Evolutionary conservation across 2,113 vertebrate genomes (phyloP).

Genomic region (Leucoraja erinaceus): DNA sequence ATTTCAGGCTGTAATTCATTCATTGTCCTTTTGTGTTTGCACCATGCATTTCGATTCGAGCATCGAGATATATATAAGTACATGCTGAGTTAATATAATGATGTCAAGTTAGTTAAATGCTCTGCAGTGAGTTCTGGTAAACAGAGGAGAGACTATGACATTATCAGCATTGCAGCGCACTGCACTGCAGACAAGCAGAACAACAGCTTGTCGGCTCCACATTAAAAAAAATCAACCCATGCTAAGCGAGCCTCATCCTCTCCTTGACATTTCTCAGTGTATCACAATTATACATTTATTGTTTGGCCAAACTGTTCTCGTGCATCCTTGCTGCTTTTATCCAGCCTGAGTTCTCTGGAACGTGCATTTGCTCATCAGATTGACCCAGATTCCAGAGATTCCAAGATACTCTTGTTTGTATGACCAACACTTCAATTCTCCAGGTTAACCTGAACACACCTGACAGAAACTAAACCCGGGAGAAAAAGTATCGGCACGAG

Average conservation of each 20-base stretch:
- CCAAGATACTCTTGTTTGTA: not conserved
- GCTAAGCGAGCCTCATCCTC: not conserved
- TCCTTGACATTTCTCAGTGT: not conserved
- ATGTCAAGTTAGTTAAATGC: conserved; percentile 22
- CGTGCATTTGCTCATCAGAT: not conserved
- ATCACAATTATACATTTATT: not conserved
- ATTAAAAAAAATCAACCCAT: not conserved
- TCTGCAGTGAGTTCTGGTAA: conserved; percentile 34
- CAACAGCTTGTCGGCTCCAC: conserved; percentile 66
- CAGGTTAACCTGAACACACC: not conserved
- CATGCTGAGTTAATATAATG: not conserved
- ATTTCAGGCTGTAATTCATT: not conserved
- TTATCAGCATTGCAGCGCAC: conserved; percentile 69
- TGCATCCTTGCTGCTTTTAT: not conserved
- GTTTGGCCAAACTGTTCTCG: not conserved
- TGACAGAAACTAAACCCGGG: not conserved
- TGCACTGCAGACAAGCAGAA: conserved; percentile 69
- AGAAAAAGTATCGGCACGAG: not conserved
- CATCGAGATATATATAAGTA: not conserved
- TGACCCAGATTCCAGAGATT: not conserved
- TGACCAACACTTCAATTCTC: not conserved
- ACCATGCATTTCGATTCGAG: not conserved
- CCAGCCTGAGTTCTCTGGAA: not conserved
- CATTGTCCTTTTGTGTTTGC: not conserved
- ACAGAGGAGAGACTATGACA: conserved; percentile 7